Percentiles rank a stretch among this genome's conserved stretches.
phyloP scores from a whole-genome alignment of 2,888 invertebrate genomes.

The Loripinus fragilis region DNA sequence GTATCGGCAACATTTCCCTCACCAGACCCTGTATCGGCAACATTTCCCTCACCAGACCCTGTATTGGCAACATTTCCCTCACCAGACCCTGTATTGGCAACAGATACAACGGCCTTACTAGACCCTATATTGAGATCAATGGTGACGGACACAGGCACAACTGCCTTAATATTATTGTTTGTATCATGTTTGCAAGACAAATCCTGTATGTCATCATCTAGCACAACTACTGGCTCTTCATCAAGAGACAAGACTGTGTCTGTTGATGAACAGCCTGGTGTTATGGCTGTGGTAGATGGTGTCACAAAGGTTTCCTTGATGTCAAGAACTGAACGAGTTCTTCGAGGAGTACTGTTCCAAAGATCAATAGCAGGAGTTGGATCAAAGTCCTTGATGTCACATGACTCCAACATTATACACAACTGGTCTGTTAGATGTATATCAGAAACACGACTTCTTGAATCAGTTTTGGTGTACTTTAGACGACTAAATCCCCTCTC shows the following conservation, averaged over 20 bases:
- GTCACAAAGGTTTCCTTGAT: background rate
- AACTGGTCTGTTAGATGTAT: background rate
- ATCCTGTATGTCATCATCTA: background rate
- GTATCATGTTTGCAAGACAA: background rate
- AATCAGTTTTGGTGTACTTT: background rate
- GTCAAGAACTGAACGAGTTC: background rate
- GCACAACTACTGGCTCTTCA: background rate
- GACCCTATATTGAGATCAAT: background rate
- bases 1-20: too few relatives aligned
- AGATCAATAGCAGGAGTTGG: background rate
- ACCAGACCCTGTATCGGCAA: too few relatives aligned
- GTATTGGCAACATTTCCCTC: too few relatives aligned
- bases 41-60: too few relatives aligned
- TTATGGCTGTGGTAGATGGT: background rate
- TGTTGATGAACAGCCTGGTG: background rate
- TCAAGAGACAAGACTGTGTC: background rate
- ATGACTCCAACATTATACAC: background rate
- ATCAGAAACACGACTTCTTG: background rate
- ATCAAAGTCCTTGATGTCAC: background rate
- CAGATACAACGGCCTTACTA: background rate
- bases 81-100: too few relatives aligned
- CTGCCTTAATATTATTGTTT: background rate
- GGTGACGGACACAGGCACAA: background rate
- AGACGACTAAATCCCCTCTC: slow-evolving; percentile 20
- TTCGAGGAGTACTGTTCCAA: background rate